Evolutionary conservation across 2,888 invertebrate genomes (phyloP), one percentile per base, ranked within the genome.

Genomic region (Psylliodes chrysocephalus): DNA sequence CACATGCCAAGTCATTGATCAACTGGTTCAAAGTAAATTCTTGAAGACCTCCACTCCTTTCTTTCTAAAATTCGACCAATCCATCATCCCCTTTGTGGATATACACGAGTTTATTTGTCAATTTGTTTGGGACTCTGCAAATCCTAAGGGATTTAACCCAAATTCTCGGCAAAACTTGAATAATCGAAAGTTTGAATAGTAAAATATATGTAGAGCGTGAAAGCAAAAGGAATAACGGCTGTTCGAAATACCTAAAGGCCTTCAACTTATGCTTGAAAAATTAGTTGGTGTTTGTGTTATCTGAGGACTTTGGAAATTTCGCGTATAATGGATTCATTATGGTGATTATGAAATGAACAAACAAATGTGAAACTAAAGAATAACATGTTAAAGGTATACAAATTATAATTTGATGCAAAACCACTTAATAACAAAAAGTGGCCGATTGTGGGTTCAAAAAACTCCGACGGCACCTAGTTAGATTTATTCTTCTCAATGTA

Each of bases 81-180:
- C 35, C 17, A 57, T 57, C 56, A 57, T 57, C 46, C 38, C 14
- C 33, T 57, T 28, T 57, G 33, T 15, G 38, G 33, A 57, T 47
- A 47, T 47, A 47, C 22, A 17, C 56, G 33, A 57, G 25, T 56
- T 56, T 56, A 46, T 56, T 56, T 47, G 56, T 57, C 38, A 57
- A 38, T 47, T 47, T 47, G 47, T 17, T 35, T 38, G 57, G 30
- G 15, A 19, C 35, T 12, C 40, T 25, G 19, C 14, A 25, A 47
- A 57, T 57, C 56, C 47, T 18, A 2, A 1, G 10, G 22, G 47
- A 25, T 47, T 19, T 47, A 57, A 46, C 44, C 35, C 19, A 22
- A 47, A 57, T 33, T 57, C 22, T 47, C 25, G 1, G 25, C 10
- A 17, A 33, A 46, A 56, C 30, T 46, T 30, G 46, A 19, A 42